Conservation (phyloP, 2,113 vertebrate species). For the Semicossyphus pulcher region DNA sequence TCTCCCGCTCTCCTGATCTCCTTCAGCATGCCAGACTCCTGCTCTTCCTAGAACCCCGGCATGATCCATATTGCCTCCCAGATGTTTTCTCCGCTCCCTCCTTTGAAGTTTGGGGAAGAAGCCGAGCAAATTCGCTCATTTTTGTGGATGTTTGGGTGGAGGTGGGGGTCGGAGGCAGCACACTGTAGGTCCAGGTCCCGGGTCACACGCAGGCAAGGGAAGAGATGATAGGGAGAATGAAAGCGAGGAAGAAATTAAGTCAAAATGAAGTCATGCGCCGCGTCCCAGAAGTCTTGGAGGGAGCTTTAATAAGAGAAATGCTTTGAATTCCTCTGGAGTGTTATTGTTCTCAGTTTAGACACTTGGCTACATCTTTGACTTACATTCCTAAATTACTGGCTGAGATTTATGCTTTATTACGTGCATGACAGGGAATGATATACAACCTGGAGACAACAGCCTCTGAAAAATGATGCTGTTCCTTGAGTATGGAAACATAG, state of each 20-base stretch:
- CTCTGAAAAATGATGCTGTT: constrained; percentile 47
- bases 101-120: constrained; percentile 72
- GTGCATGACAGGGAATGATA: constrained; percentile 50
- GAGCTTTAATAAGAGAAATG: constrained; percentile 68
- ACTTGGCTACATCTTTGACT: constrained; percentile 49
- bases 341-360: constrained; percentile 72
- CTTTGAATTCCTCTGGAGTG: constrained; percentile 65
- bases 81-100: constrained; percentile 67
- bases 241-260: constrained; percentile 45
- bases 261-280: constrained; percentile 57
- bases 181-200: constrained; percentile 26
- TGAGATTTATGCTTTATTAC: constrained; percentile 16
- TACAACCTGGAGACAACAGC: constrained; percentile 39
- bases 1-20: constrained; percentile 35
- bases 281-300: constrained; percentile 53
- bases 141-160: constrained; percentile 55
- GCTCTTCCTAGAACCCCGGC: constrained; percentile 55
- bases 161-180: neutral
- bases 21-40: constrained; percentile 47
- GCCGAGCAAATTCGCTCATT: constrained; percentile 51
- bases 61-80: constrained; percentile 72
- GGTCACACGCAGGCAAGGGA: constrained; percentile 65
- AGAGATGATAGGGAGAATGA: constrained; percentile 28
- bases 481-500: constrained; percentile 48
- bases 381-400: constrained; percentile 38